phyloP scores from a whole-genome alignment of 2,888 invertebrate species.

The Drosophila niveifrons region DNA sequence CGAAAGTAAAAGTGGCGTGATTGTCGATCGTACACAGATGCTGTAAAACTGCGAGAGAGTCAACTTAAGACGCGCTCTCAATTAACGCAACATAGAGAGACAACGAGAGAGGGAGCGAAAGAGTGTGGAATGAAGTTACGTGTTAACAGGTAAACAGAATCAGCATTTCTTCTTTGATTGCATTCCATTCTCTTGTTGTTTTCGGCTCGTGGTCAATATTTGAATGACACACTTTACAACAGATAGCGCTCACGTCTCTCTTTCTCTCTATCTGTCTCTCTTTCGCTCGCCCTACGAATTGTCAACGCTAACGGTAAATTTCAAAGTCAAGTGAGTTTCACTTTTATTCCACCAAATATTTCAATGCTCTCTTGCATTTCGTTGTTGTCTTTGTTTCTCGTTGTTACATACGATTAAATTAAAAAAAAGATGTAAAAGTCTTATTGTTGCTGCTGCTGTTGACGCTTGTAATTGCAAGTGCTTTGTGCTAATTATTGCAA shows the following conservation, averaged over 20 bases:
- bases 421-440: conserved; percentile 10
- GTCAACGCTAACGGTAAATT: conserved; percentile 51
- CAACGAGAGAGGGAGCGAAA: background rate
- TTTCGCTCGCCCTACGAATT: conserved; percentile 2
- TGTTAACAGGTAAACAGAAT: conserved; percentile 41
- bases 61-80: background rate
- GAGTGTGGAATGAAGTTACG: conserved; percentile 18
- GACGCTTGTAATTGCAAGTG: conserved; percentile 35
- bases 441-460: conserved; percentile 16
- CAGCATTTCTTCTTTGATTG: conserved; percentile 35
- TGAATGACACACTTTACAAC: conserved; percentile 59
- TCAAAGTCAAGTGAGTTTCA: conserved; percentile 60
- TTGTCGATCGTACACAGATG: conserved; percentile 24
- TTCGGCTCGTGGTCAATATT: conserved; percentile 54
- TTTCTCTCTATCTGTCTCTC: background rate
- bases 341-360: conserved; percentile 39
- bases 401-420: conserved; percentile 37
- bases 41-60: conserved; percentile 10
- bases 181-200: conserved; percentile 27
- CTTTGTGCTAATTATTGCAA: conserved; percentile 52
- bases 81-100: background rate
- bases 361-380: conserved; percentile 11
- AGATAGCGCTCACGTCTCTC: conserved; percentile 20
- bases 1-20: conserved; percentile 52
- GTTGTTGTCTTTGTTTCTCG: conserved; percentile 12